A percentile compares a stretch with the other conserved stretches of the same genome.
Conservation (phyloP, 2,113 vertebrate species). For the Pao palembangensis region DNA sequence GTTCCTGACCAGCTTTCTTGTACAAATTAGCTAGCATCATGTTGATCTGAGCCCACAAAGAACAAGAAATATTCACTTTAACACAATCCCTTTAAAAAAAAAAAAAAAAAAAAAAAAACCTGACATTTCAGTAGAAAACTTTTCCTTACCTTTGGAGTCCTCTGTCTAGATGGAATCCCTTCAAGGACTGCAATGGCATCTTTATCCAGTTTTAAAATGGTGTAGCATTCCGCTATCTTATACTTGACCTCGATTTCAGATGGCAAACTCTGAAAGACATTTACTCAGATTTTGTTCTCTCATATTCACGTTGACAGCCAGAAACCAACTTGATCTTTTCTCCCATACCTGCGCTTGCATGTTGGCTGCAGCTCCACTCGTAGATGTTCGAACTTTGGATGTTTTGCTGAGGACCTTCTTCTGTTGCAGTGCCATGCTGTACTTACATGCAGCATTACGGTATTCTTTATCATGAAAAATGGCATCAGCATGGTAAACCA, state of each 20-base stretch:
- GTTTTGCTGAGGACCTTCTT: conserved; percentile 98
- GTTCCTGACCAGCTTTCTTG: conserved; percentile 95
- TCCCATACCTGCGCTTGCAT: conserved; percentile 86
- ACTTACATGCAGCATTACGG: conserved; percentile 96
- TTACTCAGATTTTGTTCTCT: background rate
- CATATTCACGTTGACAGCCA: background rate
- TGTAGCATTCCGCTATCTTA: conserved; percentile 98
- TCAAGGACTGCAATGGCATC: conserved; percentile 96
- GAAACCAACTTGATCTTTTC: background rate
- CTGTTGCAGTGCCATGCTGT: conserved; percentile 95
- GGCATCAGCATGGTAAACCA: conserved; percentile 95
- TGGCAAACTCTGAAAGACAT: conserved; percentile 83
- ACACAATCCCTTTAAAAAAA: background rate
- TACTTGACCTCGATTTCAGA: conserved; percentile 99
- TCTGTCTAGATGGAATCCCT: conserved; percentile 94
- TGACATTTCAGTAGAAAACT: background rate
- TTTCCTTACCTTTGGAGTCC: conserved; percentile 88
- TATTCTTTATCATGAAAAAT: conserved; percentile 99
- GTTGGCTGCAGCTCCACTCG: conserved; percentile 85
- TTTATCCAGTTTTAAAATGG: conserved; percentile 95
- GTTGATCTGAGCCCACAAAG: conserved; percentile 82
- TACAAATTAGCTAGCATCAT: conserved; percentile 98
- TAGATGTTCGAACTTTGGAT: conserved; percentile 93
- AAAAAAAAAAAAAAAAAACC: background rate
- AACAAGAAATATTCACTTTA: background rate